Conservation (phyloP, 2,113 vertebrate species). For the Ciconia boyciana region DNA sequence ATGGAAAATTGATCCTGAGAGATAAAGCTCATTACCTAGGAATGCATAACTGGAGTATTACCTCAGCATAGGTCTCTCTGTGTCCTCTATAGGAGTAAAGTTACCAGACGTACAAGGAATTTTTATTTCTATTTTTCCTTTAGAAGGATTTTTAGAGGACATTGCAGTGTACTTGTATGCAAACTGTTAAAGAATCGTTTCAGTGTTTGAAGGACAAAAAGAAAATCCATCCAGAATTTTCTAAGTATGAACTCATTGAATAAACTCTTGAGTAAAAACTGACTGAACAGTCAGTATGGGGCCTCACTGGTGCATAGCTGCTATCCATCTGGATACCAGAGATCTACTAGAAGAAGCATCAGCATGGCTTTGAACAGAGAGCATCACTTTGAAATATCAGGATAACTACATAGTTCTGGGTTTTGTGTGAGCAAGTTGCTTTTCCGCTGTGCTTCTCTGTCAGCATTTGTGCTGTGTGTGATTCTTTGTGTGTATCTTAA, state of each 20-base stretch:
- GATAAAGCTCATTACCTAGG: constrained; percentile 45
- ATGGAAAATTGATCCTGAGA: constrained; percentile 55
- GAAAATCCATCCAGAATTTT: neutral
- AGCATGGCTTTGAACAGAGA: neutral
- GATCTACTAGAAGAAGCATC: neutral
- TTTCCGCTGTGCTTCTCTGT: neutral
- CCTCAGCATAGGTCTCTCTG: neutral
- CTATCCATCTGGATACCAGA: neutral
- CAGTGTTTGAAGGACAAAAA: neutral
- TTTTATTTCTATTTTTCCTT: neutral
- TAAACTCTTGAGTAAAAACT: neutral
- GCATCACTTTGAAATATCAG: neutral
- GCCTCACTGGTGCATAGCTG: neutral
- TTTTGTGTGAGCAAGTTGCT: neutral
- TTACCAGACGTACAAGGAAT: neutral
- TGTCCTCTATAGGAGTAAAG: neutral
- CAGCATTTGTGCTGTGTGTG: neutral
- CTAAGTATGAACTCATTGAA: neutral
- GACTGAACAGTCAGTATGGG: neutral
- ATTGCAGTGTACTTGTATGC: neutral
- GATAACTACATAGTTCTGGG: neutral
- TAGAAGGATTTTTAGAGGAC: neutral
- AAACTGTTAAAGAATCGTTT: neutral
- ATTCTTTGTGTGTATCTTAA: neutral
- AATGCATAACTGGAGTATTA: constrained; percentile 12